A percentile compares a stretch with the other conserved stretches of the same genome.
These are phyloP conservation scores for Slavum lentiscoides DNA, from an alignment of 2,888 invertebrate genomes.

Conservation along the genomic window DNA sequence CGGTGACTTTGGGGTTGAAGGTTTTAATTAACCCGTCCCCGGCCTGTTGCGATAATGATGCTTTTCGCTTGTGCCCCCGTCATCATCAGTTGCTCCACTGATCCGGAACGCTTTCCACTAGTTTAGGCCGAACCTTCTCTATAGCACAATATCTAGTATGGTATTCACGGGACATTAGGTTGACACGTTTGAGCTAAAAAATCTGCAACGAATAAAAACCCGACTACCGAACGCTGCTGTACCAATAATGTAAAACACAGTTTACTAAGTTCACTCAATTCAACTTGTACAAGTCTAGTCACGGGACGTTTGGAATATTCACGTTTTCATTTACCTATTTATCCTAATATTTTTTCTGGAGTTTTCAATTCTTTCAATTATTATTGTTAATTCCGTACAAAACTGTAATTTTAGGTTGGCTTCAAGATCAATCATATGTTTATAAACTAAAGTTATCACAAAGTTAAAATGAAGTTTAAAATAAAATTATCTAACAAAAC, in stretches of 20 bases:
- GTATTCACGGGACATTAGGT: not conserved
- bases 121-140: not conserved
- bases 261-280: not conserved
- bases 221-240: not conserved
- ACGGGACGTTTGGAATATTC: not conserved
- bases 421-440: not conserved
- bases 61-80: slow-evolving; percentile 11
- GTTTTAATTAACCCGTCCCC: slow-evolving; percentile 38
- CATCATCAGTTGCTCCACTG: slow-evolving; percentile 15
- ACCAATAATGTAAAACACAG: slow-evolving; percentile 2
- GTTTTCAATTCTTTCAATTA: not conserved
- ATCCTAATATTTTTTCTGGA: not conserved
- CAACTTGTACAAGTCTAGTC: not conserved
- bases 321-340: not conserved
- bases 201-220: not conserved
- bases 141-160: no score
- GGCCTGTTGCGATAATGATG: slow-evolving; percentile 33
- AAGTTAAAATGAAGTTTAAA: not conserved
- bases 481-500: not conserved
- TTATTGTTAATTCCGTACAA: not conserved
- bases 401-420: not conserved
- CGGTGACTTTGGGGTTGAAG: slow-evolving; percentile 19
- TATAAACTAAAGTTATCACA: not conserved
- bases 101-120: slow-evolving; percentile 31
- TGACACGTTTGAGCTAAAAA: slow-evolving; percentile 15